Conservation (phyloP, 1,140 invertebrate species). For the Trichonephila clavata region DNA sequence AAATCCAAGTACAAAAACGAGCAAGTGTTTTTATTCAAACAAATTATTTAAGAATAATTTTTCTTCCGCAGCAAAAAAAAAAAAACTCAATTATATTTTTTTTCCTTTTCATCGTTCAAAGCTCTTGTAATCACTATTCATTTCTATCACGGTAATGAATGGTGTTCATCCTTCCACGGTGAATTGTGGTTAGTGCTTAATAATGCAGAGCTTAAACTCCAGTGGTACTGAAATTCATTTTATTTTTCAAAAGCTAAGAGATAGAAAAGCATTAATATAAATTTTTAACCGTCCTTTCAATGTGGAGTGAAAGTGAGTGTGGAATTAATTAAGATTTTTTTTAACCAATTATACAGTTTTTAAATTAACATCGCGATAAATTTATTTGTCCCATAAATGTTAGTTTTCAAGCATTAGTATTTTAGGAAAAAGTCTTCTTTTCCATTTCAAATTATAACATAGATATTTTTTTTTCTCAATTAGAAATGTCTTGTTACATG, state of each 20-base stretch:
- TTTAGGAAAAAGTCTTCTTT: not conserved
- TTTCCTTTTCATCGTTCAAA: not conserved
- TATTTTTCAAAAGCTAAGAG: not conserved
- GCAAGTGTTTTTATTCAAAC: not conserved
- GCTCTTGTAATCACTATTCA: not conserved
- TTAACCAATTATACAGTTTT: not conserved
- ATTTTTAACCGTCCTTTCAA: not conserved
- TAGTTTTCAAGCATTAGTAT: not conserved
- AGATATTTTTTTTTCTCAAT: no score
- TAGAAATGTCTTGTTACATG: no score
- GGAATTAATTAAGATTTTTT: slow-evolving; percentile 30
- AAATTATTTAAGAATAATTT: slow-evolving; percentile 8
- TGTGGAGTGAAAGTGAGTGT: not conserved
- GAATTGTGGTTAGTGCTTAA: not conserved
- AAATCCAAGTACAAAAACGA: not conserved
- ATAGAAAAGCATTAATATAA: not conserved
- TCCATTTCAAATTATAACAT: no score
- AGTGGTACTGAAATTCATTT: not conserved
- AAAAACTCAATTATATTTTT: slow-evolving; percentile 5
- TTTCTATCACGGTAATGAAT: slow-evolving; percentile 6
- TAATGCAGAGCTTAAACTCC: not conserved
- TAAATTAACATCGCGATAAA: not conserved
- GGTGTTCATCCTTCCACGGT: not conserved
- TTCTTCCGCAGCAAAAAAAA: not conserved
- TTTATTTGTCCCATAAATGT: not conserved